A percentile compares a stretch with the other conserved stretches of the same genome.
Evolutionary conservation across 2,888 invertebrate species (phyloP).

Genomic region (Rotaria sp.): DNA sequence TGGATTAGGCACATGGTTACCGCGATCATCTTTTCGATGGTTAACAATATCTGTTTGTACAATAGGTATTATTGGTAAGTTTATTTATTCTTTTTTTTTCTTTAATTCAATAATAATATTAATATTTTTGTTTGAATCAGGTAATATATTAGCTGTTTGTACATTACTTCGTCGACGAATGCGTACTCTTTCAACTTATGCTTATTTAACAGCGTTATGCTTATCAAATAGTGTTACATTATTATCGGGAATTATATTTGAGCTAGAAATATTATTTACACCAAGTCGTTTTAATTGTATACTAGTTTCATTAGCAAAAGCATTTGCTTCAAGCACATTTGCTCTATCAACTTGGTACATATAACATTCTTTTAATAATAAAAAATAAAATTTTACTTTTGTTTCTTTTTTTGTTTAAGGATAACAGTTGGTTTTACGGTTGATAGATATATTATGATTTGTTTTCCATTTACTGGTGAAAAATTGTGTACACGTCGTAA

Average conservation of each 20-base stretch:
- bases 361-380: background rate
- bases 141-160: slow-evolving; percentile 51
- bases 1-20: background rate
- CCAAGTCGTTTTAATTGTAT: slow-evolving; percentile 1
- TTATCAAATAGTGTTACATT: slow-evolving; percentile 52
- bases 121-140: slow-evolving; percentile 40
- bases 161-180: slow-evolving; percentile 50
- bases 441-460: slow-evolving; percentile 53
- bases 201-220: slow-evolving; percentile 51
- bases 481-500: slow-evolving; percentile 48
- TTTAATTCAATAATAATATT: background rate
- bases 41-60: background rate
- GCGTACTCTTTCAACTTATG: slow-evolving; percentile 50
- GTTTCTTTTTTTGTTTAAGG: background rate
- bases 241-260: slow-evolving; percentile 47
- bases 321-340: background rate
- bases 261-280: slow-evolving; percentile 40
- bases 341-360: background rate
- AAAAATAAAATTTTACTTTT: background rate
- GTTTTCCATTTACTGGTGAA: slow-evolving; percentile 53
- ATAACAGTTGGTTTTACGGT: slow-evolving; percentile 36
- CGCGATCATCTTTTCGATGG: background rate
- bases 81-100: background rate
- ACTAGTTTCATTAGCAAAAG: background rate
- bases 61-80: slow-evolving; percentile 16